Conservation (phyloP, 2,888 invertebrate species). For the Drosophila phalerata region DNA sequence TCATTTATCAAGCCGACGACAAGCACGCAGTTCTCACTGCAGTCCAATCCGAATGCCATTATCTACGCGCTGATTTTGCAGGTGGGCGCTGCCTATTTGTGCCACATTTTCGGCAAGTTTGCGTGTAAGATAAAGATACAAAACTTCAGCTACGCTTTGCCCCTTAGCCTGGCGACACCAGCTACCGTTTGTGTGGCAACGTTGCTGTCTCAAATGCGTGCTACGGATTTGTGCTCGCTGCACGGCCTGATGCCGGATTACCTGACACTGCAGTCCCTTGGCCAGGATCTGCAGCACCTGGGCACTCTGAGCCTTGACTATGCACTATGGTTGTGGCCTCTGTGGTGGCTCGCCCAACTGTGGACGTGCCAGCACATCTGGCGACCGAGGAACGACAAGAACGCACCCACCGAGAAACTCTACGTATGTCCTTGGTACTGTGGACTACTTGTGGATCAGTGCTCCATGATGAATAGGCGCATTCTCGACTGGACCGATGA, state of each 20-base stretch:
- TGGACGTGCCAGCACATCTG: slow-evolving; percentile 95
- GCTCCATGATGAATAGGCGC: slow-evolving; percentile 92
- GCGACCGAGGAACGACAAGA: slow-evolving; percentile 92
- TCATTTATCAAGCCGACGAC: slow-evolving; percentile 44
- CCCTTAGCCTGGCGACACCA: slow-evolving; percentile 92
- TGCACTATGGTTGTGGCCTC: slow-evolving; percentile 91
- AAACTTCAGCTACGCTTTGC: slow-evolving; percentile 93
- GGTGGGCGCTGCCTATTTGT: slow-evolving; percentile 88
- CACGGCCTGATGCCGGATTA: slow-evolving; percentile 91
- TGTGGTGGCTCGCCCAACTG: slow-evolving; percentile 93
- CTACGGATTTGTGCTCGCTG: slow-evolving; percentile 89
- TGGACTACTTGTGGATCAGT: slow-evolving; percentile 93
- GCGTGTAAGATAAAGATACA: slow-evolving; percentile 96
- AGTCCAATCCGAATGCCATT: slow-evolving; percentile 77
- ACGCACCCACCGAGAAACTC: slow-evolving; percentile 93
- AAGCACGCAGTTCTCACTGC: slow-evolving; percentile 57
- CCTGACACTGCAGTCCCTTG: slow-evolving; percentile 93
- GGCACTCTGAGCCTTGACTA: slow-evolving; percentile 87
- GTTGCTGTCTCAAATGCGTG: slow-evolving; percentile 88
- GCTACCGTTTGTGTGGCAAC: slow-evolving; percentile 90
- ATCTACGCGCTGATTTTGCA: slow-evolving; percentile 89
- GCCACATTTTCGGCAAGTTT: slow-evolving; percentile 91
- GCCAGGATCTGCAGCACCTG: slow-evolving; percentile 86
- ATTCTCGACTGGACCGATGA: slow-evolving; percentile 88
- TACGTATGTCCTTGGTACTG: slow-evolving; percentile 94